Evolutionary conservation across 2,797 vertebrate genomes (phyloP), one percentile per base, ranked within the genome.

Genomic region (Leptodactylus fallax): DNA sequence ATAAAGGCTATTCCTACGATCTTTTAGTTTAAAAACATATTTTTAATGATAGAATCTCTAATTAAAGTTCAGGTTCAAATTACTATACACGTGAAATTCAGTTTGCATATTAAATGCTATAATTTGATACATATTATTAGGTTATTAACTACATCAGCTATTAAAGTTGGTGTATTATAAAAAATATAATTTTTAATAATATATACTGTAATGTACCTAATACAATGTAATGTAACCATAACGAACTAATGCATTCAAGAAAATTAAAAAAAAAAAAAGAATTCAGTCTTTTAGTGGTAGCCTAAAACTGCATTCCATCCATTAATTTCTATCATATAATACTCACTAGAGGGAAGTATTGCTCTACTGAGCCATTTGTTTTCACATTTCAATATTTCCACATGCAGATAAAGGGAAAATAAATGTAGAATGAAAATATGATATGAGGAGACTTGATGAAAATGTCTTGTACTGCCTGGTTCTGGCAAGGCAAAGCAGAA

Each of bases 341-440:
- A 81, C 83, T 76, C 88, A 89, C 88, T 89, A 89, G 88, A 89
- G 84, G 88, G 88, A 86, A 78, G 79, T 89, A 58, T 89, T 86
- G 88, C 84, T 86, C 84, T 83, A 79, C 67, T 77, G 7, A 81
- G 83, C 74, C 23, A 47, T 61, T 85, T 89, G 49, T 79, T 80
- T 87, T 72, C 13, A 12, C 25, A 47, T 49, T 82, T 85, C 27
- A 51, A 78, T 77, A 53, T 76, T 87, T 87, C 53, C 63, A 63
- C 69, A 83, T 87, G 79, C 79, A 87, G 53, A 80, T 69, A 79
- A 72, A 81, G n/a, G 11, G 7, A 88, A 79, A 85, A 81, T 85
- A 89, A 67, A 85, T 58, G 67, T 74, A 76, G 79, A 88, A 85
- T 36, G 58, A 76, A 81, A 87, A 81, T 74, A 85, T 67, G 58